phyloP scores from a whole-genome alignment of 2,797 vertebrate genomes.

The Ceyx erithaca region DNA sequence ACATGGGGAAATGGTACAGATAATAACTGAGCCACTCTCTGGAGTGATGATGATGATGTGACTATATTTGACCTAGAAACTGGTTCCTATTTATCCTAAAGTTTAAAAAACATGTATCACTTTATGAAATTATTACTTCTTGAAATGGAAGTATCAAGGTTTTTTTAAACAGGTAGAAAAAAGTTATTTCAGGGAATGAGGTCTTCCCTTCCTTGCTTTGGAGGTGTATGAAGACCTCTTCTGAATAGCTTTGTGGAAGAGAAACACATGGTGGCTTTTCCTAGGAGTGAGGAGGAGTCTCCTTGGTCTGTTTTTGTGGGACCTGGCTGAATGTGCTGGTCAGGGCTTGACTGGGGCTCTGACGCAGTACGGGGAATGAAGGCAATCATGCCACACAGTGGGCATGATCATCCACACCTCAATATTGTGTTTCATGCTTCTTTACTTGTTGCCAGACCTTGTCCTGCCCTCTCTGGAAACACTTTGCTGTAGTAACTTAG shows the following conservation, averaged over 20 bases:
- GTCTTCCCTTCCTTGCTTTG: background rate
- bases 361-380: accelerated
- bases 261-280: accelerated
- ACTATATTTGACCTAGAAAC: background rate
- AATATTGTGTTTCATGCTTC: background rate
- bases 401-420: background rate
- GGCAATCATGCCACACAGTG: background rate
- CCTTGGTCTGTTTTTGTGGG: background rate
- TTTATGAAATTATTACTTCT: background rate
- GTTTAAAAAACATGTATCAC: background rate
- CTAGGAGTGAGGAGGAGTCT: background rate
- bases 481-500: background rate
- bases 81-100: background rate
- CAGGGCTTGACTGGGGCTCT: background rate
- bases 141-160: background rate
- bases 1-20: background rate
- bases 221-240: background rate
- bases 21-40: background rate
- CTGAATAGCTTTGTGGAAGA: background rate
- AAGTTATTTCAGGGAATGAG: accelerated
- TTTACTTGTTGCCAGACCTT: background rate
- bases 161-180: background rate
- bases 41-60: background rate
- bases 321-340: background rate
- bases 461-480: background rate